Base-by-base conservation (phyloP, 2,797 vertebrate species). In the Enteromius treurensis region DNA sequence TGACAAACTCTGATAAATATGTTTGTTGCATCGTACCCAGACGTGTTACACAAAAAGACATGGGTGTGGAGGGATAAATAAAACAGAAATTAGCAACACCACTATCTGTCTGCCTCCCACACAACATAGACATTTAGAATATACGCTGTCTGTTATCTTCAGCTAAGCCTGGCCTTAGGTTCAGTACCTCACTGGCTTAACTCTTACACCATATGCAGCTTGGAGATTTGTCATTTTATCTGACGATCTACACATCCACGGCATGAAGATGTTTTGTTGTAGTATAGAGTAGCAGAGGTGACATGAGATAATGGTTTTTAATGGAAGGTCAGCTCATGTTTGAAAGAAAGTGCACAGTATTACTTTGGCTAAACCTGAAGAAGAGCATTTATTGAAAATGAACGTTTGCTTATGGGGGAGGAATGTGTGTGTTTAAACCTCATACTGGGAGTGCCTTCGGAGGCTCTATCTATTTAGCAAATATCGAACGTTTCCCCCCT, bases 241-340 rank as follows among this genome's bases (percentile, higher is more conserved):
- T 81, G 68, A 26, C 55, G 81, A 82, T 77, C 73, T 82, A 82
- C 70, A 76, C 23, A 81, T 71, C 60, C 71, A 76, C 40, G 10
- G 32, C 77, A 53, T 70, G 60, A 68, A 75, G 45, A 76, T 53
- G 15, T 42, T 67, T 13, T 29, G 42, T 15, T 47, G 17, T 14
- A 71, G 4, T 49, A 34, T 9, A 32, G 15, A 76, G n/a, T n/a
- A 65, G 26, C n/a, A 26, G 32, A 62, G 17, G 17, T 32, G 17
- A 19, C 76, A 19, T 55, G 37, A 37, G 64, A 67, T 21, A 64
- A 23, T 83, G 49, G 69, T 86, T 89, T 88, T 85, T 62, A 85
- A 85, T 15, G 79, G 85, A 86, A 90, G 90, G 90, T 90, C 89
- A 91, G 87, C 82, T 68, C 67, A 7, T 14, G 89, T 77, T 79